A percentile compares a stretch with the other conserved stretches of the same genome.
Conservation (phyloP, 2,797 vertebrate species). For the Tarsius wallacei region DNA sequence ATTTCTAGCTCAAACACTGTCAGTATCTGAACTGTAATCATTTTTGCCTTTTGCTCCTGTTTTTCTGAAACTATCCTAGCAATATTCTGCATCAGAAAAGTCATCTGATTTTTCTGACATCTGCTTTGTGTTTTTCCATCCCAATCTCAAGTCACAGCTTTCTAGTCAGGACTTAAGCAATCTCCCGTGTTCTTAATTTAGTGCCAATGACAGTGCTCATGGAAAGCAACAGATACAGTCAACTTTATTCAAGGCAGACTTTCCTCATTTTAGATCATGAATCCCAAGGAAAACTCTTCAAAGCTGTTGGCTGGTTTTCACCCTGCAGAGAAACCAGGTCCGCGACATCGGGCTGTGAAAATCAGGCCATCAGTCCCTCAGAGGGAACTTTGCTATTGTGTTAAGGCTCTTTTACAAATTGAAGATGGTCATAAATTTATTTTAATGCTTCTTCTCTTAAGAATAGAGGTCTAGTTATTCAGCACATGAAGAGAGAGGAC, state of each 20-base stretch:
- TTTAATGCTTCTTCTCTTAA: not conserved
- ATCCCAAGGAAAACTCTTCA: not conserved
- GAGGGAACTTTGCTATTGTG: not conserved
- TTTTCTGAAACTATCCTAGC: slow-evolving; percentile 10
- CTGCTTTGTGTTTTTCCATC: not conserved
- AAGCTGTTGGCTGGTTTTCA: not conserved
- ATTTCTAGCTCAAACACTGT: not conserved
- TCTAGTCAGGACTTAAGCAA: not conserved
- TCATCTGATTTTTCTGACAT: too few species aligned
- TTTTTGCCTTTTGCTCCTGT: not conserved
- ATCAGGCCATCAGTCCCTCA: not conserved
- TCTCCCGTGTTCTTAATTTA: not conserved
- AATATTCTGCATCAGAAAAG: not conserved
- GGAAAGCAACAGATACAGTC: not conserved
- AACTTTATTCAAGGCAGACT: not conserved
- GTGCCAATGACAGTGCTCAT: fast-evolving
- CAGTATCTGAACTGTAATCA: not conserved
- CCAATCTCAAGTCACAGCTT: not conserved
- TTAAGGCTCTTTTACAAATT: not conserved
- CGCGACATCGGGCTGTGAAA: fast-evolving
- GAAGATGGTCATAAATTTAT: not conserved
- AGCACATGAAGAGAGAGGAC: not conserved
- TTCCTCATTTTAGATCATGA: not conserved
- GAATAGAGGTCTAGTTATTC: not conserved
- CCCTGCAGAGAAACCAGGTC: not conserved